Evolutionary conservation across 2,113 vertebrate genomes (phyloP), one percentile per base, ranked within the genome.

Genomic region (Ailurus styani): DNA sequence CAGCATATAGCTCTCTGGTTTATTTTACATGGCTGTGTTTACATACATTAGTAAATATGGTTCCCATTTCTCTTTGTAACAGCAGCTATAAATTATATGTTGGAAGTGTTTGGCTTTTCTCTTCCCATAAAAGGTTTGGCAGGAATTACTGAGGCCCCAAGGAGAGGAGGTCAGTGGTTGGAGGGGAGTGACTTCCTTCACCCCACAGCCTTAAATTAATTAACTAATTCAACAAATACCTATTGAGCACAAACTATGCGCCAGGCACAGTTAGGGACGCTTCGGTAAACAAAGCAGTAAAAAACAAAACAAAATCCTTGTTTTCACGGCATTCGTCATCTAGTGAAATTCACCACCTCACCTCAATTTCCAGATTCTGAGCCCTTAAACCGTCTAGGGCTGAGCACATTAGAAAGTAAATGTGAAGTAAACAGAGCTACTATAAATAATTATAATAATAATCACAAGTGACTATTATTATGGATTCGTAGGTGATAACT

Each of bases 31-130:
- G 42, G 37, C 82, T 34, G 37, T 57, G 72, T 87, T 95, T 96
- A 94, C 40, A 86, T 75, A 91, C 66, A 70, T 93, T 47, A 70
- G 72, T 91, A 93, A 96, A 75, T 77, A 87, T n/a, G 55, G 86
- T 84, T 84, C 91, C 90, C 78, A 73, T 87, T 84, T 90, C 81
- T 92, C 93, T 91, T 78, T 27, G 18, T 21, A 92, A 91, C 45
- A 84, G 64, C 45, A 20, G 86, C 85, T 95, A 82, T 95, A 94
- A 97, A 97, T 91, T 95, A 84, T 7, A 84, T 3, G 68, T 60
- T 70, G 70, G 77, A 91, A 66, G 60, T 5, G 29, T 52, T 29
- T 64, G 54, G 82, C 78, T 93, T n/a, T 68, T 95, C 84, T 95
- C 42, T 83, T 87, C 86, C 78, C 95, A 91, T 47, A 37, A 78